Evolutionary conservation across 2,113 vertebrate genomes (phyloP).

Genomic region (Phycodurus eques): DNA sequence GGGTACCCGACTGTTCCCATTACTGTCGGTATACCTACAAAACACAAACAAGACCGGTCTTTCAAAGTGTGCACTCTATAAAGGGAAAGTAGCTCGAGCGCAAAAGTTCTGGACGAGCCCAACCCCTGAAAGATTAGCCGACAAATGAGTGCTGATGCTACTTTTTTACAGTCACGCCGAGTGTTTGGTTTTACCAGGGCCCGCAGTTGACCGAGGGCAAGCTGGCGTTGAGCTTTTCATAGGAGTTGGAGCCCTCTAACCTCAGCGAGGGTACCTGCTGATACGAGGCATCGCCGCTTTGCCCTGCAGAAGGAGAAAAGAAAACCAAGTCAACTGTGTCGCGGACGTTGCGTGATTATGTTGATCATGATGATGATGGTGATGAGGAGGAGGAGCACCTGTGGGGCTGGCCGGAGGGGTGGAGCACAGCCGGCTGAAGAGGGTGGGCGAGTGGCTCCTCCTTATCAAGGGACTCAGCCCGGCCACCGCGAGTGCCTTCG

Average conservation of each 20-base stretch:
- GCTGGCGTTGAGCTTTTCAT: conserved; percentile 95
- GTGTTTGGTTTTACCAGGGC: conserved; percentile 56
- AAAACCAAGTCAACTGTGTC: not conserved
- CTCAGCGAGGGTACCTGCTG: conserved; percentile 80
- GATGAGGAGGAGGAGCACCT: conserved; percentile 34
- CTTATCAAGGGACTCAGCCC: conserved; percentile 91
- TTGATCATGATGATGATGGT: not conserved
- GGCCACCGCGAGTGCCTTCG: conserved; percentile 86
- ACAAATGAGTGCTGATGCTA: no score
- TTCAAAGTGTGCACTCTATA: not conserved
- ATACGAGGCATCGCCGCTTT: conserved; percentile 71
- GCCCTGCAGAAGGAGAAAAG: conserved; percentile 30
- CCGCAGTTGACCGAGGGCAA: conserved; percentile 90
- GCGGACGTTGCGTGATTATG: not conserved
- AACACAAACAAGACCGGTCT: not conserved
- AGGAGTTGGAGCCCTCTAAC: conserved; percentile 81
- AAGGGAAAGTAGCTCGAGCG: no score
- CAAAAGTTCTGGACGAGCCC: no score
- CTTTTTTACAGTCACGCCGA: not conserved
- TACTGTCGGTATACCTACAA: conserved; percentile 75
- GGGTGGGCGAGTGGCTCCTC: conserved; percentile 90
- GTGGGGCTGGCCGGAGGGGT: conserved; percentile 83
- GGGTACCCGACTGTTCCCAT: conserved; percentile 64
- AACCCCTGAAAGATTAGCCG: no score
- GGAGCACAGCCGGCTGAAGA: conserved; percentile 81